Base-by-base conservation (phyloP, 2,113 vertebrate species). In the Melanostigma gelatinosum region DNA sequence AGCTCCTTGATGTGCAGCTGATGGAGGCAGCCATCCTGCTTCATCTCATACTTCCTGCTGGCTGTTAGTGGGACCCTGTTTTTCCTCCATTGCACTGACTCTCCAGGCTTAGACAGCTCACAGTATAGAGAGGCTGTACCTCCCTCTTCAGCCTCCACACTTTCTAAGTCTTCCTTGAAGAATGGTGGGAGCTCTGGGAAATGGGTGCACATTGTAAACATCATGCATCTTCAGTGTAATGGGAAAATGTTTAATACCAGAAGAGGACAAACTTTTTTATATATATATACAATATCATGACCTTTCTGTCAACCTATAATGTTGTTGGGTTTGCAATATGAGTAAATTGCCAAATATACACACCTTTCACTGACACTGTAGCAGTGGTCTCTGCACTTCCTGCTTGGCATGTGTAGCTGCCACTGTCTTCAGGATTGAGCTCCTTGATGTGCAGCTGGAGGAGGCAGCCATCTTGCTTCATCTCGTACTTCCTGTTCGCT, bases 401-500 rank as follows among this genome's bases (percentile, higher is more conserved):
- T 40, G 92, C 87, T 20, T 93, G 50, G 16, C 94, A 94, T 46
- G 89, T 80, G 6, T 97, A 96, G 70, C 85, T 93, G 16, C 95
- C 96, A 0, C 93, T 90, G 72, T 98, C 97, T 4, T 94, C 85
- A 9, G 90, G 80, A 77, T 95, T 94, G 60, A 97, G 77, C 8
- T 12, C 75, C 0, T 91, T 94, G 24, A 98, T 94, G 44, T 94
- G 55, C 3, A 98, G 91, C 86, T 97, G 95, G 0, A 94, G 77
- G 1, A 71, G 9, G 72, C 92, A 75, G 36, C 94, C 96, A 0
- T 96, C 90, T 55, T 95, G 87, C 36, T 91, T 91, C 87, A 98
- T 96, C 46, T 96, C 95, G 0, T 96, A 96, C 88, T 96, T 98
- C 85, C 93, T 89, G 76, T 93, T 90, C 0, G 80, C 2, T 34